These are phyloP conservation scores for Chanos chanos DNA, from an alignment of 2,797 vertebrate genomes.

Conservation along the genomic window DNA sequence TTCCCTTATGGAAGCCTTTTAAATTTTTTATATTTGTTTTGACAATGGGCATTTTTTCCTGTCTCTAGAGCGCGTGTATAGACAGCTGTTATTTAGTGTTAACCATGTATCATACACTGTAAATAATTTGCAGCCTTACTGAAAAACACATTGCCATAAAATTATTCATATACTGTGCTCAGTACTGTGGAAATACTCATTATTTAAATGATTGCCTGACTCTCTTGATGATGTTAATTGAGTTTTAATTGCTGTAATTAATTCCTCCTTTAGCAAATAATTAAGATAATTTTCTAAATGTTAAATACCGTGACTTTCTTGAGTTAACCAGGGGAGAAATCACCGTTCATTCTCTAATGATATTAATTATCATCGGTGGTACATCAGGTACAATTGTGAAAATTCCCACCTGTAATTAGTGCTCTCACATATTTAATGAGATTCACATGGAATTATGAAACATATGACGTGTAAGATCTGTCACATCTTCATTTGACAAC, in stretches of 20 bases:
- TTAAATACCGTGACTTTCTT: conserved; percentile 66
- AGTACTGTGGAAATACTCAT: conserved; percentile 10
- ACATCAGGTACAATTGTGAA: conserved; percentile 72
- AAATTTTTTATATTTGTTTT: conserved; percentile 53
- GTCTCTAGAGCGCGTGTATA: conserved; percentile 60
- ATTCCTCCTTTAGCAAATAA: conserved; percentile 59
- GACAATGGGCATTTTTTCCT: conserved; percentile 62
- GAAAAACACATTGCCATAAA: conserved; percentile 10
- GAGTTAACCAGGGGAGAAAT: conserved; percentile 55
- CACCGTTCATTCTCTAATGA: conserved; percentile 71
- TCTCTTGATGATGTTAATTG: conserved; percentile 65
- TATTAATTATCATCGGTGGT: conserved; percentile 70
- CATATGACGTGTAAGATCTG: conserved; percentile 25
- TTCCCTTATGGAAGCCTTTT: conserved; percentile 30
- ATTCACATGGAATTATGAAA: conserved; percentile 52
- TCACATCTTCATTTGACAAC: conserved; percentile 51
- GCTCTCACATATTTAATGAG: conserved; percentile 63
- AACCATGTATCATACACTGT: conserved; percentile 49
- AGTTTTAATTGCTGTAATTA: conserved; percentile 74
- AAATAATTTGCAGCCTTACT: conserved; percentile 52
- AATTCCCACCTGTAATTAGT: conserved; percentile 75
- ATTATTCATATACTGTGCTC: not conserved
- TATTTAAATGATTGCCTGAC: conserved; percentile 53
- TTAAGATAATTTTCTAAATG: conserved; percentile 67
- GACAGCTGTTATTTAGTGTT: conserved; percentile 72